Conservation (phyloP, 2,888 invertebrate genomes). For the Amorpha juglandis region DNA sequence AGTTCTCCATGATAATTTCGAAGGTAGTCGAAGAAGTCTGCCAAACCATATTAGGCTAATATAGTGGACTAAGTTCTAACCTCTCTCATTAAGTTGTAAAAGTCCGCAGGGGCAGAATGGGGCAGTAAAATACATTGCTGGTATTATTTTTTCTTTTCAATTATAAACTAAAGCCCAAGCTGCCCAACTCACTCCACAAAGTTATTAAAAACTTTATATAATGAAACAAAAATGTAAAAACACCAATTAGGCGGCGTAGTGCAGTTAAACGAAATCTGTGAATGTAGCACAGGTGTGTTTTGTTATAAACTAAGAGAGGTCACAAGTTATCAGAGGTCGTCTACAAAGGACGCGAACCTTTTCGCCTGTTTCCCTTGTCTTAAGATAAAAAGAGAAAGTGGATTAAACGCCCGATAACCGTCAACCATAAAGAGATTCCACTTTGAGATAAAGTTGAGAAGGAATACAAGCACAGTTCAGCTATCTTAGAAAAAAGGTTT, state of each 20-base stretch:
- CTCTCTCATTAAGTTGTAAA: no score
- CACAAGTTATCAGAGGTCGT: conserved; percentile 64
- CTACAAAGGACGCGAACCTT: conserved; percentile 68
- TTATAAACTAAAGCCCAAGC: no score
- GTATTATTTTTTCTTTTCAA: no score
- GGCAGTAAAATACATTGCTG: no score
- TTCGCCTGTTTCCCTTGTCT: conserved; percentile 66
- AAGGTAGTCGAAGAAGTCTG: no score
- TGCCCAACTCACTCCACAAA: background rate
- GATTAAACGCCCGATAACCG: conserved; percentile 79
- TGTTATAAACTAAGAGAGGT: conserved; percentile 70
- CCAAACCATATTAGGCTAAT: no score
- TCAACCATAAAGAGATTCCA: conserved; percentile 69
- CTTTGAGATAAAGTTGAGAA: conserved; percentile 57
- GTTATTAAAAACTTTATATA: conserved; percentile 13
- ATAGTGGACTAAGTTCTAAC: no score
- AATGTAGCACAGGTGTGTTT: conserved; percentile 66
- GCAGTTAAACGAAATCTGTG: conserved; percentile 25
- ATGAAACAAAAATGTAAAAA: conserved; percentile 20
- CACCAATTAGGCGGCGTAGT: conserved; percentile 5
- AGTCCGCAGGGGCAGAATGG: no score
- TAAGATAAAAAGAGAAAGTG: conserved; percentile 76
- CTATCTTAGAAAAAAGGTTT: conserved; percentile 51
- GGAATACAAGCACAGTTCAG: conserved; percentile 41
- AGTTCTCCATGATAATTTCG: no score